phyloP scores from a whole-genome alignment of 2,888 invertebrate species.

The Nemurella pictetii region DNA sequence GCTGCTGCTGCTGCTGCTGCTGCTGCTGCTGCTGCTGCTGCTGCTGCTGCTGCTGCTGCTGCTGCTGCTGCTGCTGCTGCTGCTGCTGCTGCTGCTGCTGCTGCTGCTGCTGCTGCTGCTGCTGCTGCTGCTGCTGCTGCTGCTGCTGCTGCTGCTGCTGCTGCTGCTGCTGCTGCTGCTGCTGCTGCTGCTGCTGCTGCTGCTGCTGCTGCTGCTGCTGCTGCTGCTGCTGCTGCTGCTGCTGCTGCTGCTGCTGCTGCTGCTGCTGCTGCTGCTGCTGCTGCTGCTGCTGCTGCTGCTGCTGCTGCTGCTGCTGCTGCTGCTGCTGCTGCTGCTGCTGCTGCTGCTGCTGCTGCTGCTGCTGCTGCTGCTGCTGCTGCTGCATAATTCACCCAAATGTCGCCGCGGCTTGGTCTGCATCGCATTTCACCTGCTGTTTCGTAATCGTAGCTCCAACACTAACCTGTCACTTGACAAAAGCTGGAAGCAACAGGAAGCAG shows the following conservation, averaged over 20 bases:
- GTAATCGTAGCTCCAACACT: too few relatives aligned
- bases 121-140: slow-evolving; percentile 9
- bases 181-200: slow-evolving; percentile 35
- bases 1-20: slow-evolving; percentile 43
- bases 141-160: neutral
- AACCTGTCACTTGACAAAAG: too few relatives aligned
- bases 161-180: slow-evolving; percentile 21
- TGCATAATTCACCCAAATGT: neutral
- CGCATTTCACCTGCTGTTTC: too few relatives aligned
- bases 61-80: slow-evolving; percentile 34
- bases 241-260: slow-evolving; percentile 16
- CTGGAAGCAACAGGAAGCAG: too few relatives aligned
- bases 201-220: slow-evolving; percentile 27
- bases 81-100: neutral
- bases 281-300: slow-evolving; percentile 19
- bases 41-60: slow-evolving; percentile 35
- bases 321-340: slow-evolving; percentile 28
- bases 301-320: slow-evolving; percentile 21
- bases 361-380: slow-evolving; percentile 18
- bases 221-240: slow-evolving; percentile 27
- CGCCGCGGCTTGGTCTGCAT: too few relatives aligned
- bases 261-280: slow-evolving; percentile 34
- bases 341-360: slow-evolving; percentile 17
- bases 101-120: slow-evolving; percentile 1
- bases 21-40: slow-evolving; percentile 44